Percentiles rank a stretch among this genome's conserved stretches.
Evolutionary conservation across 2,113 vertebrate species (phyloP).

Genomic region (Macrotis lagotis): DNA sequence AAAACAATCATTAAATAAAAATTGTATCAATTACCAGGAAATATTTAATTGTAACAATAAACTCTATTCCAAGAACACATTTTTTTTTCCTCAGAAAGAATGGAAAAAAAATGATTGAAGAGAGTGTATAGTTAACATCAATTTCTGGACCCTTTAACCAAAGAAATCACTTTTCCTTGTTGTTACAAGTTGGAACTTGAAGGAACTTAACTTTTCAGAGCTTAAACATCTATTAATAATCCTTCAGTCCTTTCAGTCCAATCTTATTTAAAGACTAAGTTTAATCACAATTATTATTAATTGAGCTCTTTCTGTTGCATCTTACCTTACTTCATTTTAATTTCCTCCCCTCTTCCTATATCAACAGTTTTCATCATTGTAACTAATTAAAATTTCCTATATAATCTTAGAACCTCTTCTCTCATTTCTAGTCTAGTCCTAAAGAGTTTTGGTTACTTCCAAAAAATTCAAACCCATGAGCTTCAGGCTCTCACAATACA

Average conservation of each 20-base stretch:
- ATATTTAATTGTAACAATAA: neutral
- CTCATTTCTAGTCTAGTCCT: neutral
- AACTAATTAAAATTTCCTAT: neutral
- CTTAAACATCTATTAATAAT: neutral
- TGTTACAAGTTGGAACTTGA: neutral
- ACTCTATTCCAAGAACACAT: slow-evolving; percentile 20
- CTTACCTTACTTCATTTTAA: neutral
- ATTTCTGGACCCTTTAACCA: neutral
- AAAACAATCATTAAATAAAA: neutral
- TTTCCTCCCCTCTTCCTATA: neutral
- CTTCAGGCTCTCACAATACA: neutral
- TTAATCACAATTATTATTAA: neutral
- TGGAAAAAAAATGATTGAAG: neutral
- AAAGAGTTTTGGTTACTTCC: neutral
- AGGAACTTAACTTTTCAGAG: neutral
- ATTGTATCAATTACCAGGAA: neutral
- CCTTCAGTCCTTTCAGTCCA: neutral
- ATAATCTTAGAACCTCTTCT: neutral
- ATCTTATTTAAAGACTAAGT: neutral
- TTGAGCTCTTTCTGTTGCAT: neutral
- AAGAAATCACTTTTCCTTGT: neutral
- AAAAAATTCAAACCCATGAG: neutral
- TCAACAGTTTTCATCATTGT: neutral
- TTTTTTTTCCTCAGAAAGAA: neutral
- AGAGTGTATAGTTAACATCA: neutral